Evolutionary conservation across 2,113 vertebrate genomes (phyloP), one percentile per base, ranked within the genome.

Genomic region (Rhynchomys soricoides): DNA sequence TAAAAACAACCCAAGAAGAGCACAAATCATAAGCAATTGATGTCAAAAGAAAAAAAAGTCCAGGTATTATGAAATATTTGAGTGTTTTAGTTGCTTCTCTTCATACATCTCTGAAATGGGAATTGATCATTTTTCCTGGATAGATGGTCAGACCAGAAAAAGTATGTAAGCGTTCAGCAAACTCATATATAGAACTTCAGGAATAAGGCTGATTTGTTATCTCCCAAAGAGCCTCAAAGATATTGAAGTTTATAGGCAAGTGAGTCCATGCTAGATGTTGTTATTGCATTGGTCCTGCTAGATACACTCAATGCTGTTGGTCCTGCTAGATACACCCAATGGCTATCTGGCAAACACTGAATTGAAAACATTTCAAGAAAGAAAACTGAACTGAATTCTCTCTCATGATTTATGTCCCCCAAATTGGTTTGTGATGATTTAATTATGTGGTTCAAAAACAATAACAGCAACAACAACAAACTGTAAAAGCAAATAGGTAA

Each of bases 281-380:
- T 22, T 92, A 78, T 90, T 88, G 34, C 55, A 43, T 29, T 89
- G 43, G 50, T 55, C 37, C 29, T 89, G 15, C 34, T 31, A 75
- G 86, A 37, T 70, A 93, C 40, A 83, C 77, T 29, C 34, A 71
- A 21, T 55, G 31, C n/a, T n/a, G n/a, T 29, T 89, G 43, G 50
- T 55, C 37, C 29, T 89, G 15, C 34, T 31, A 75, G 86, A 37
- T 70, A 93, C 40, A 83, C 77, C 34, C 34, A 71, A 21, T 55
- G 31, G 89, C 45, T 93, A 26, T 89, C 93, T 97, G 91, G 86
- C 91, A 93, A 91, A 92, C 64, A 52, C 19, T 70, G 68, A 75
- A 71, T 75, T 87, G 55, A 71, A 97, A 97, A 95, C 89, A 70
- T 94, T 95, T 96, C 79, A 95, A 96, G 94, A 82, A 15, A 92